Base-by-base conservation (phyloP, 2,113 vertebrate species). In the Steatornis caripensis region DNA sequence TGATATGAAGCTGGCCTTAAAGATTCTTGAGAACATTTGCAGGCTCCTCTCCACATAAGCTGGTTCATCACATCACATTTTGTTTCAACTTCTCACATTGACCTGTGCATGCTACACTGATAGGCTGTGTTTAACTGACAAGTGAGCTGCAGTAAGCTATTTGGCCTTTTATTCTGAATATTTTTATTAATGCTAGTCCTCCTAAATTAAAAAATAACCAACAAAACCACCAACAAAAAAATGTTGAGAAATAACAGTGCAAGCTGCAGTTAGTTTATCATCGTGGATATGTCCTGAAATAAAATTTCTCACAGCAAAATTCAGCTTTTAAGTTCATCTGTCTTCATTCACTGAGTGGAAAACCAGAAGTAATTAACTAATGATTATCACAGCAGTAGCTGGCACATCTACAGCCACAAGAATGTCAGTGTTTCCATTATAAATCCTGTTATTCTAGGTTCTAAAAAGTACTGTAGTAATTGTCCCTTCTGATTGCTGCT, bases 331-430 rank as follows among this genome's bases (percentile, higher is more conserved):
- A 85, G 43, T 72, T 90, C 15, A 84, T 89, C n/a, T 74, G 26
- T 87, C n/a, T 6, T 70, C 85, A 74, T 91, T 89, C 62, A 87
- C 55, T 68, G 62, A 92, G 45, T 69, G 15, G 61, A 89, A 96
- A 72, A 46, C 30, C 74, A 81, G 84, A 94, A 70, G 19, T 32
- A 89, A 91, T 93, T 91, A 91, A 87, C 49, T 85, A 15, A 66
- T 76, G 84, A 89, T 89, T 91, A 80, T 89, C 76, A 32, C 30
- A 87, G 39, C 37, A 54, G 30, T 86, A 92, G 53, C 49, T 87
- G 60, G 37, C 82, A 95, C 32, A 74, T 87, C 54, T 85, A 49
- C n/a, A 83, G 34, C 64, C 61, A 75, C 43, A 91, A 66, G 37
- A 49, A 11, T 60, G 37, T 43, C 70, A 61, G 11, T 51, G 27